These are phyloP conservation scores for Eumacrocentrus americanus DNA, from an alignment of 2,888 invertebrate genomes.

Conservation along the genomic window DNA sequence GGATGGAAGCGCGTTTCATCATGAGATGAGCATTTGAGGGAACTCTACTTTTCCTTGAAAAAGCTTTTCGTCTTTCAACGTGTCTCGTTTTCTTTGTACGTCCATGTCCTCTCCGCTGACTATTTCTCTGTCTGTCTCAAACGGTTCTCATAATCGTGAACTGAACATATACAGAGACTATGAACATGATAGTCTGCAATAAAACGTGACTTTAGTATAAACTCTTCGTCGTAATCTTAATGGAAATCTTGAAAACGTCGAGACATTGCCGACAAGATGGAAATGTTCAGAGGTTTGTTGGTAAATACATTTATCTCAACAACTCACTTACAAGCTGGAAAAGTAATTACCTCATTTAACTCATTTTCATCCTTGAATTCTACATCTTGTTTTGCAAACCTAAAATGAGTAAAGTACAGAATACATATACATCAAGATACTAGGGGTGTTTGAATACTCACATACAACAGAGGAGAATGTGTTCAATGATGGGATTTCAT, in stretches of 20 bases:
- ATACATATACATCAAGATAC: no score
- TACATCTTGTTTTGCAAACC: neutral
- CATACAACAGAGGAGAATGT: no score
- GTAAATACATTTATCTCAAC: slow-evolving; percentile 4
- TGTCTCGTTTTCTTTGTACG: neutral
- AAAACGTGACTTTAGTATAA: slow-evolving; percentile 6
- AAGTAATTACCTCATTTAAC: neutral
- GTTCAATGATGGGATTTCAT: no score
- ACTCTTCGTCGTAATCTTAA: slow-evolving; percentile 15
- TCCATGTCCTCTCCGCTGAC: neutral
- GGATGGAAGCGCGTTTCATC: slow-evolving; percentile 18
- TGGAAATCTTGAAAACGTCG: slow-evolving; percentile 17
- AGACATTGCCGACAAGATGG: neutral
- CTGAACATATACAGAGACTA: slow-evolving; percentile 2
- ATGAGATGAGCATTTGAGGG: slow-evolving; percentile 13
- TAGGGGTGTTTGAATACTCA: no score
- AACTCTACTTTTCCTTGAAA: neutral
- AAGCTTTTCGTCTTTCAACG: slow-evolving; percentile 8
- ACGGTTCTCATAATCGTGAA: neutral
- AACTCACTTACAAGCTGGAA: neutral
- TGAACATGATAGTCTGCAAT: slow-evolving; percentile 8
- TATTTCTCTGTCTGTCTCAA: neutral
- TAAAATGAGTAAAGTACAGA: no score
- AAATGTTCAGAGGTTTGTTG: neutral
- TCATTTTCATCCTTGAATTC: neutral